Evolutionary conservation across 1,140 invertebrate species (phyloP).

Genomic region (Galleria mellonella): DNA sequence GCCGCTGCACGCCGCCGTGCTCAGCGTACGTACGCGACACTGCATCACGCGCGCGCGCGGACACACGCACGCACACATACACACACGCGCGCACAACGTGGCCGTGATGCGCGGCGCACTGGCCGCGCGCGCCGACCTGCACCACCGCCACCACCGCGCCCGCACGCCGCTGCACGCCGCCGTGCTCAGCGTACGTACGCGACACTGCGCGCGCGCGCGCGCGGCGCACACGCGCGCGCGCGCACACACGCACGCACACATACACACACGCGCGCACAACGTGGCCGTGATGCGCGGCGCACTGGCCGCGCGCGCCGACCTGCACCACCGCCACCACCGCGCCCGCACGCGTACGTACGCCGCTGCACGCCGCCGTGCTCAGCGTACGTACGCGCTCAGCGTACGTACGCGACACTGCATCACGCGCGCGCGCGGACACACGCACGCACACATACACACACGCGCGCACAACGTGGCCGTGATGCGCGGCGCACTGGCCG

Average conservation of each 20-base stretch:
- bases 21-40: constrained; percentile 46
- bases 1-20: constrained; percentile 85
- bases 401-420: not conserved
- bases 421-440: no score
- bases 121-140: constrained; percentile 55
- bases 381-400: not conserved
- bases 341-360: constrained; percentile 3
- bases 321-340: not conserved
- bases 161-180: not conserved
- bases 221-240: not conserved
- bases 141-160: not conserved
- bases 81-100: constrained; percentile 90
- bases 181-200: constrained; percentile 40
- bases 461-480: constrained; percentile 90
- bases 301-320: constrained; percentile 86
- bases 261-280: constrained; percentile 88
- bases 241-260: no score
- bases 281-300: constrained; percentile 93
- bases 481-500: constrained; percentile 90
- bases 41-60: constrained; percentile 88
- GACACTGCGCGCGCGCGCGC: constrained; percentile 68
- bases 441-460: no score
- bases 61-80: no score
- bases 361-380: no score
- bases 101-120: constrained; percentile 92